Percentiles rank a stretch among this genome's conserved stretches.
Conservation (phyloP, 2,797 vertebrate genomes). For the Microtus obscurus region DNA sequence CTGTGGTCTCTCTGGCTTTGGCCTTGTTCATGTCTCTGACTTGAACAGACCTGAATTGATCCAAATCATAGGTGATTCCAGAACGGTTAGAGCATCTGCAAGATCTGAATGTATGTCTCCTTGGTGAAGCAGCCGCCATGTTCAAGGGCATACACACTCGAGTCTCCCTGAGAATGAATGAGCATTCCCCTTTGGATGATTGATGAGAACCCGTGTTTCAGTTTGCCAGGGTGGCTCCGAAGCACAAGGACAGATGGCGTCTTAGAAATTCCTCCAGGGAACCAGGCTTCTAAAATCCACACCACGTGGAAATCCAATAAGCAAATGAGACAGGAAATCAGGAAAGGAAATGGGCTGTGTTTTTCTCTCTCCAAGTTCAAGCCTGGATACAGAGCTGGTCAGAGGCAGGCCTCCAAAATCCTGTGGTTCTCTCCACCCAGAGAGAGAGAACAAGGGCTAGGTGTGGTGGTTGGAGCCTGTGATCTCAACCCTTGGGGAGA, state of each 20-base stretch:
- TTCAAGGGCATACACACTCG: background rate
- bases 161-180: background rate
- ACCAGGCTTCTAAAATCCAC: background rate
- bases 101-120: background rate
- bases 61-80: background rate
- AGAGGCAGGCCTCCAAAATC: background rate
- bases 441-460: background rate
- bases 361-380: background rate
- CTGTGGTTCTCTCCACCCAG: accelerated
- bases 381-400: background rate
- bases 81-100: background rate
- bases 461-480: background rate
- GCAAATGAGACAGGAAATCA: conserved; percentile 58
- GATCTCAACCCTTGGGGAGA: background rate
- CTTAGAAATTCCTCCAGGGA: conserved; percentile 60
- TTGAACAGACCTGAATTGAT: background rate
- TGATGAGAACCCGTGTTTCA: conserved; percentile 60
- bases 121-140: background rate
- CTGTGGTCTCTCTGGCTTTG: background rate
- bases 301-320: conserved; percentile 20
- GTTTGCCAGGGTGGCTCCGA: conserved; percentile 43
- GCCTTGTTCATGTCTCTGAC: background rate
- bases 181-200: conserved; percentile 49
- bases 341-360: background rate
- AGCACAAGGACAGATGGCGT: conserved; percentile 75